Evolutionary conservation across 2,888 invertebrate genomes (phyloP), one percentile per base, ranked within the genome.

Genomic region (Tipula confusa): DNA sequence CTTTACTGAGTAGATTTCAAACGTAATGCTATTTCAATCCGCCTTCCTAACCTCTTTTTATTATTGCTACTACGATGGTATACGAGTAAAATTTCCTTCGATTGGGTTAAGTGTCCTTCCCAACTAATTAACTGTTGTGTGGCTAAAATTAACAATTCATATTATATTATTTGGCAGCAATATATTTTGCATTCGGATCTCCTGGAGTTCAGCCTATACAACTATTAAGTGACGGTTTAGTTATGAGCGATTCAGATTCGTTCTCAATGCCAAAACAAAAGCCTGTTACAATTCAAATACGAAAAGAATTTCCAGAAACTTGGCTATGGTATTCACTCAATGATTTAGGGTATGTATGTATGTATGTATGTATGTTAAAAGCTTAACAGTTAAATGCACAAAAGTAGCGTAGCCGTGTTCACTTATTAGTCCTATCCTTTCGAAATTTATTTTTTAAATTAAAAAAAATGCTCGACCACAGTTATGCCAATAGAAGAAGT

Each of bases 251-350:
- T 9, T 43, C 43, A 43, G 5, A 43, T 9, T 43, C 43, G 7
- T 15, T 43, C 15, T 15, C 43, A 15, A 43, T 15, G 43, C 15
- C 43, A 43, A 43, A 43, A 43, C n/a, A 1, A 43, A 6, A 43
- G 15, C 9, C 43, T 1, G 43, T 43, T 79, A 13, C 13, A n/a
- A 9, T 82, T 7, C 81, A 24, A 64, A 89, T 92, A 84, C 90
- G 93, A 87, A 91, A 91, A 88, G 88, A 91, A 88, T 94, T 94
- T 88, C 92, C 93, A 84, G 93, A 93, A 90, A 93, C 93, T 84
- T 94, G 93, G 93, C 90, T 93, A 86, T 93, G 92, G 92, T 90
- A 91, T 18, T 18, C 15, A n/a, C 11, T 38, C n/a, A 1, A 18
- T 24, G 82, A 82, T 43, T 1, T 38, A 2, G 43, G 82, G 82